Base-by-base conservation (phyloP, 2,888 invertebrate species). In the Melipona bicolor region DNA sequence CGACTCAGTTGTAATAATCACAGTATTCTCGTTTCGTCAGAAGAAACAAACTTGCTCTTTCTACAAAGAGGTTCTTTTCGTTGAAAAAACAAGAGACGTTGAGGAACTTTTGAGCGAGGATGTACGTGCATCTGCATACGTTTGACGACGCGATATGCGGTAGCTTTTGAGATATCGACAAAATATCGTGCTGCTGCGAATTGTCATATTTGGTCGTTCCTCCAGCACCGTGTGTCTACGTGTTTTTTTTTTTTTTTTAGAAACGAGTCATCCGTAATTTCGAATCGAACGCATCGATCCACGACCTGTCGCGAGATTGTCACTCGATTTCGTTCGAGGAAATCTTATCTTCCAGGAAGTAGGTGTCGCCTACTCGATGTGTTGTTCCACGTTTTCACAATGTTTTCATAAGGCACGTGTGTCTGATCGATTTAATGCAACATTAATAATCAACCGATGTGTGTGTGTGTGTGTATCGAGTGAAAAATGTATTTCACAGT, bases 131-230 rank as follows among this genome's bases (percentile, higher is more conserved):
- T 43, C 9, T 43, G 43, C 43, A 43, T 43, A 43, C 43, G 43
- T 43, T 67, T 62, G 68, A 61, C 54, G 36, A 50, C 36, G 32
- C 24, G 76, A 65, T 77, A 61, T 69, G 32, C 79, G 77, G 74
- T 68, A 69, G 56, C 68, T 32, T 65, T 79, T 56, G 83, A 83
- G 83, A 83, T 83, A 83, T 84, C 78, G 72, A 19, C 75, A 64
- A 64, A 72, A 62, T 71, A 82, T 74, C 77, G 69, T 19, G 68
- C 11, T 21, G 65, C 50, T 50, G 32, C 73, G 69, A 73, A 67
- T 77, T 54, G 52, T 36, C 15, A 70, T 62, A 6, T 13, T 67
- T 49, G 27, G 13, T 4, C 50, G 56, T 61, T n/a, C 13, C 19
- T n/a, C n/a, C 4, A 24, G 15, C 5, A n/a, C 2, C 56, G n/a